These are phyloP conservation scores for Pseudorectes ferrugineus DNA, from an alignment of 2,113 vertebrate genomes.

Conservation along the genomic window DNA sequence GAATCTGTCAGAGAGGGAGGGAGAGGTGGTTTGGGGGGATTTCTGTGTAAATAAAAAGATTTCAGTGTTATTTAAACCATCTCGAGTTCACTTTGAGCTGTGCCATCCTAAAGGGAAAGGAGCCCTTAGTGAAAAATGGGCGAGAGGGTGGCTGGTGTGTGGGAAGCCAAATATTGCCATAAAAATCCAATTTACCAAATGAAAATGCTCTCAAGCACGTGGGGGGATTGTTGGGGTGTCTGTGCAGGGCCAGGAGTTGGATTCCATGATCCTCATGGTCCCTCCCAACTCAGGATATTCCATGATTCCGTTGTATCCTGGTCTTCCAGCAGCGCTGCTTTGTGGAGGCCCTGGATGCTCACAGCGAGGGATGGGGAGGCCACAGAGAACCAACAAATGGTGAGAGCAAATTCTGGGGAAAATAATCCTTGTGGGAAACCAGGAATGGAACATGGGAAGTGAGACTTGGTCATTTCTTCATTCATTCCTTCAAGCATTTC, in stretches of 20 bases:
- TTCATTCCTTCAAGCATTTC: not conserved
- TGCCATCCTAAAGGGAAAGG: not conserved
- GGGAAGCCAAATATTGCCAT: not conserved
- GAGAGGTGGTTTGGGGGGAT: not conserved
- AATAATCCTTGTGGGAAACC: not conserved
- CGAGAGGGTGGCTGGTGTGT: not conserved
- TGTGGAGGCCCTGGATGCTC: constrained; percentile 70
- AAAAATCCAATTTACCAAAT: not conserved
- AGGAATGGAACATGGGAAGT: not conserved
- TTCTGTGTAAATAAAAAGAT: not conserved
- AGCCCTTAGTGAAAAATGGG: not conserved
- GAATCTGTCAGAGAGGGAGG: not conserved
- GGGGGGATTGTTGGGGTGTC: not conserved
- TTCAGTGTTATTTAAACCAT: not conserved
- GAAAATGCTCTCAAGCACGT: not conserved
- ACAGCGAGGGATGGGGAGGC: not conserved
- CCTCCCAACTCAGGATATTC: not conserved
- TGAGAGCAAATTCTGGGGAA: constrained; percentile 10
- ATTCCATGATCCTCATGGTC: not conserved
- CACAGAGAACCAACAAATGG: not conserved
- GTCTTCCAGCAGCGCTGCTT: constrained; percentile 11
- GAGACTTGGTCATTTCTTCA: not conserved
- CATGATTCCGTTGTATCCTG: not conserved
- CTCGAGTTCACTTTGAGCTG: not conserved
- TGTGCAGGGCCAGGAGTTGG: not conserved